phyloP scores from a whole-genome alignment of 2,113 vertebrate species.

The Elgaria multicarinata region DNA sequence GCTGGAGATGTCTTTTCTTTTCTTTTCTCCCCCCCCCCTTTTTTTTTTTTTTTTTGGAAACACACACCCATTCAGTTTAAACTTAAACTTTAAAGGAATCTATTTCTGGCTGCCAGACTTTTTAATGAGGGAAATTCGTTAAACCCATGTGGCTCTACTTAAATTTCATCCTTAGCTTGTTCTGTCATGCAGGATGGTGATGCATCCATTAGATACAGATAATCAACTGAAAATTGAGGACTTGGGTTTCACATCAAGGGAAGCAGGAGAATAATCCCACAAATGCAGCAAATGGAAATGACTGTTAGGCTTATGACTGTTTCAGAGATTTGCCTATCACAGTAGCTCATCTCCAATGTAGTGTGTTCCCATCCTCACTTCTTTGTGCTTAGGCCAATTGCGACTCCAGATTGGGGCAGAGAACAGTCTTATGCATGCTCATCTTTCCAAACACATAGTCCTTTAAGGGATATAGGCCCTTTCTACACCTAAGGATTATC shows the following conservation, averaged over 20 bases:
- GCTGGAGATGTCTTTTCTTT: not conserved
- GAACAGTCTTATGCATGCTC: not conserved
- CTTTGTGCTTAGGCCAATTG: not conserved
- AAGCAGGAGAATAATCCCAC: not conserved
- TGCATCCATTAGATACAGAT: not conserved
- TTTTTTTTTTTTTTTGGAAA: not conserved
- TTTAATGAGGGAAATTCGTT: conserved; percentile 7
- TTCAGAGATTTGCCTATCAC: not conserved
- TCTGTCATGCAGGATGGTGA: not conserved
- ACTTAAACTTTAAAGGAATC: conserved; percentile 4
- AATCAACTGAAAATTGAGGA: conserved; percentile 9
- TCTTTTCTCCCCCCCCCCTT: too few species aligned
- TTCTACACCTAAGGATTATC: too few species aligned
- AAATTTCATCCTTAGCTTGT: not conserved
- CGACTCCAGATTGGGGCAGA: not conserved
- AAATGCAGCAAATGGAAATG: not conserved
- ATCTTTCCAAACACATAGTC: not conserved
- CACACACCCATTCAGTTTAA: not conserved
- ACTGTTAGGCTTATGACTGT: not conserved
- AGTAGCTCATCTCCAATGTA: too few species aligned
- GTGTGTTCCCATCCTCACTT: not conserved
- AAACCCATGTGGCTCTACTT: not conserved
- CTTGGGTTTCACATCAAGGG: not conserved
- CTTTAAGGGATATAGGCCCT: too few species aligned
- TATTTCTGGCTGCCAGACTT: conserved; percentile 17